Percentiles rank a stretch among this genome's conserved stretches.
Evolutionary conservation across 1,140 invertebrate species (phyloP).

Genomic region (Drosophila parabipectinata): DNA sequence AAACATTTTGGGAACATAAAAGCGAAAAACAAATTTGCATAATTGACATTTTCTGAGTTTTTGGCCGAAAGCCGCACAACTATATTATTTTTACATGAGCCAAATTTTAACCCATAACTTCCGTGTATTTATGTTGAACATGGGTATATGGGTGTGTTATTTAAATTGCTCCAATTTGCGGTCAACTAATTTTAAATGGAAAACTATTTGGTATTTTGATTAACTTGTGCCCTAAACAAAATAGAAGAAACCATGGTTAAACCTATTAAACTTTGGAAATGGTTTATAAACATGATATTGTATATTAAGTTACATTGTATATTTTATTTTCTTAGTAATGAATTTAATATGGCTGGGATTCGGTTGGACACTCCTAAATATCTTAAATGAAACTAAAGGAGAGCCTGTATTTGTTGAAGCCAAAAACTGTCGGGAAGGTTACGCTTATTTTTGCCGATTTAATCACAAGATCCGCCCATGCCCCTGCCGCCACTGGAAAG

Average conservation of each 20-base stretch:
- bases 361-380: neutral
- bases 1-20: conserved; percentile 68
- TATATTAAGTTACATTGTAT: neutral
- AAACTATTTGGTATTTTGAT: conserved; percentile 5
- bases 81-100: conserved; percentile 23
- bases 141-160: neutral
- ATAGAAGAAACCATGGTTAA: neutral
- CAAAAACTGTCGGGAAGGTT: neutral
- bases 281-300: neutral
- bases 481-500: neutral
- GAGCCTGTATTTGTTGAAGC: neutral
- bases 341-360: neutral
- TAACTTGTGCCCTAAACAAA: neutral
- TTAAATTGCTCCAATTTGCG: conserved; percentile 6
- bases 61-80: conserved; percentile 1
- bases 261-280: neutral
- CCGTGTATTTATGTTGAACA: neutral
- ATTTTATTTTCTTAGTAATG: neutral
- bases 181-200: conserved; percentile 2
- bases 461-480: neutral
- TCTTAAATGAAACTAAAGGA: neutral
- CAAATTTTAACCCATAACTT: conserved; percentile 19
- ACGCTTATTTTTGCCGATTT: neutral
- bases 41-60: conserved; percentile 59
- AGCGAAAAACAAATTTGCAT: conserved; percentile 66